These are phyloP conservation scores for Drosophila melanocephala DNA, from an alignment of 2,888 invertebrate species.

Conservation along the genomic window DNA sequence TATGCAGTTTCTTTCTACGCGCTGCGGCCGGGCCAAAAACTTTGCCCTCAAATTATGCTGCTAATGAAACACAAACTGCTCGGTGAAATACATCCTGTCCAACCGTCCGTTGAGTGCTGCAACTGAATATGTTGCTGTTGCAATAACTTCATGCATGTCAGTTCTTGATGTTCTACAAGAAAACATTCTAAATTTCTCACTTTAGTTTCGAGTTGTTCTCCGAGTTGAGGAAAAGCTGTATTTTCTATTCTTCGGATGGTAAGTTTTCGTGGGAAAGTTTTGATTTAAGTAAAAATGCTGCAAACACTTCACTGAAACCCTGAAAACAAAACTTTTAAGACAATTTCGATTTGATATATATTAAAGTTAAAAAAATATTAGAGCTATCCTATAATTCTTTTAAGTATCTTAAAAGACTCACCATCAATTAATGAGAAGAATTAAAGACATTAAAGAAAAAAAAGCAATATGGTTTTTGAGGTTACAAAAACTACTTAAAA, in stretches of 20 bases:
- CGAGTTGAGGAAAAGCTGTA: no score
- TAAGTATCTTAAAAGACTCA: background rate
- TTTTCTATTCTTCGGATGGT: background rate
- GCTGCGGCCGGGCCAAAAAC: constrained; percentile 56
- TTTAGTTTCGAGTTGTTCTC: background rate
- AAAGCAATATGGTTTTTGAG: background rate
- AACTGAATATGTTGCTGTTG: constrained; percentile 13
- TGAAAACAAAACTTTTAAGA: background rate
- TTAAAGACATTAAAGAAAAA: no score
- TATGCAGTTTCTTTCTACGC: constrained; percentile 62
- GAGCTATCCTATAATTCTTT: background rate
- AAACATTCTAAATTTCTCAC: background rate
- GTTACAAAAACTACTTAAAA: background rate
- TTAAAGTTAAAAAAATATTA: background rate
- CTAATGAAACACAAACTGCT: constrained; percentile 72
- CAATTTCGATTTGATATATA: no score
- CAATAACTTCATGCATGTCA: constrained; percentile 7
- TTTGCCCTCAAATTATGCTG: constrained; percentile 72
- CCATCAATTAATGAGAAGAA: no score
- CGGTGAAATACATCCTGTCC: constrained; percentile 44
- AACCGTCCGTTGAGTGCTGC: constrained; percentile 2
- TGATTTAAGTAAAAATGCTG: background rate
- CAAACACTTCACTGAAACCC: background rate
- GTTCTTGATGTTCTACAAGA: background rate
- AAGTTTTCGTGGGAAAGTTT: background rate